A percentile compares a stretch with the other conserved stretches of the same genome.
These are phyloP conservation scores for Karalla daura DNA, from an alignment of 2,797 vertebrate genomes.

Conservation along the genomic window DNA sequence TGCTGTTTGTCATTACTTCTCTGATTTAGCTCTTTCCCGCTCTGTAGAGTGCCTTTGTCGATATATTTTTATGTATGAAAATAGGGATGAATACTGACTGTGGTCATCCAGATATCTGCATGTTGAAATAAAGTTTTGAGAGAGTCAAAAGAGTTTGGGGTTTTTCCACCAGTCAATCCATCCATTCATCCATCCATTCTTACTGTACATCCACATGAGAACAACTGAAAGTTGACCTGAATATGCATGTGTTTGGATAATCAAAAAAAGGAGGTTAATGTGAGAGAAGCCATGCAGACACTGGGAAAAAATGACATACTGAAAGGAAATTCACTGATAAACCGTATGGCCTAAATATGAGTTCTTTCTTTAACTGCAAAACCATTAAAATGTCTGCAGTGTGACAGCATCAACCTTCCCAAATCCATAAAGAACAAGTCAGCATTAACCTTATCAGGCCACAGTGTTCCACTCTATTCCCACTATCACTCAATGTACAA, in stretches of 20 bases:
- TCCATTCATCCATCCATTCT: no score
- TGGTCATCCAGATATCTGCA: slow-evolving; percentile 66
- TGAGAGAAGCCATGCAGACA: no score
- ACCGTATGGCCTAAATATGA: no score
- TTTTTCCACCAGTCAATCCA: no score
- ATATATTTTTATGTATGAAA: slow-evolving; percentile 77
- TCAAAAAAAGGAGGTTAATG: no score
- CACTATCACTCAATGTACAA: slow-evolving; percentile 40
- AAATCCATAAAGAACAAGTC: slow-evolving; percentile 24
- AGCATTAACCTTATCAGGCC: slow-evolving; percentile 51
- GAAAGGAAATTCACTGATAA: no score
- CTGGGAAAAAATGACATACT: no score
- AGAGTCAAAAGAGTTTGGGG: slow-evolving; percentile 38
- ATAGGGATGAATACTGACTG: slow-evolving; percentile 51
- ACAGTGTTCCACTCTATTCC: neutral
- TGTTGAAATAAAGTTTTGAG: slow-evolving; percentile 80
- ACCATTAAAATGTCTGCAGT: neutral
- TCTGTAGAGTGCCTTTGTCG: slow-evolving; percentile 72
- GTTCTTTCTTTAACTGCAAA: no score
- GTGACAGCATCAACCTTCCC: neutral
- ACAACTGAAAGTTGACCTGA: no score
- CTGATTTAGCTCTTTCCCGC: slow-evolving; percentile 43
- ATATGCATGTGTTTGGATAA: no score
- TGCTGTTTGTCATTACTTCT: slow-evolving; percentile 34
- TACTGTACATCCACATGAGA: neutral